Evolutionary conservation across 2,113 vertebrate species (phyloP).

Genomic region (Lagopus muta): DNA sequence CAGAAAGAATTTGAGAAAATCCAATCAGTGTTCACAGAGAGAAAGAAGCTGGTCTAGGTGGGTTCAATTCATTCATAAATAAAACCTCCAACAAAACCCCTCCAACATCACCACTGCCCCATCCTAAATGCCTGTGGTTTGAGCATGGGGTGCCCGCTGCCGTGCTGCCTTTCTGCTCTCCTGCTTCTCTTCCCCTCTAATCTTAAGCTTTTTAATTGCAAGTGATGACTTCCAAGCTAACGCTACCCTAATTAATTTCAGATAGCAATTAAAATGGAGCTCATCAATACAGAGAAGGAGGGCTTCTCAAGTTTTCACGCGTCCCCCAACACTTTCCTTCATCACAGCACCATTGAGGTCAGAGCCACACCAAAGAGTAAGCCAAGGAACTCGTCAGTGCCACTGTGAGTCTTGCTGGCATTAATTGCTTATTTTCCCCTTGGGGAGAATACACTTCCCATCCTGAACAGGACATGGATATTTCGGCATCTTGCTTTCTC

Average conservation of each 20-base stretch:
- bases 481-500: background rate
- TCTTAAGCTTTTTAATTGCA: background rate
- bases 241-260: conserved; percentile 37
- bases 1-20: conserved; percentile 74
- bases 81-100: background rate
- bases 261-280: background rate
- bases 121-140: conserved; percentile 31
- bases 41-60: conserved; percentile 36
- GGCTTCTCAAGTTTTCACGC: background rate
- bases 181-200: background rate
- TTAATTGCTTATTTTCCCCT: conserved; percentile 45
- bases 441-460: background rate
- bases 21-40: conserved; percentile 72
- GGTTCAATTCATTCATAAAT: conserved; percentile 63
- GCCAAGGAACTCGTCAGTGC: background rate
- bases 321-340: background rate
- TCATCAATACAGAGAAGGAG: background rate
- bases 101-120: background rate
- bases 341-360: background rate
- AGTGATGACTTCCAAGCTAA: background rate
- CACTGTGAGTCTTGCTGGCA: background rate
- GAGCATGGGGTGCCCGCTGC: background rate
- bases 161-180: background rate
- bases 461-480: background rate
- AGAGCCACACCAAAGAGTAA: background rate